Conservation (phyloP, 2,797 vertebrate species). For the Argentina silus region DNA sequence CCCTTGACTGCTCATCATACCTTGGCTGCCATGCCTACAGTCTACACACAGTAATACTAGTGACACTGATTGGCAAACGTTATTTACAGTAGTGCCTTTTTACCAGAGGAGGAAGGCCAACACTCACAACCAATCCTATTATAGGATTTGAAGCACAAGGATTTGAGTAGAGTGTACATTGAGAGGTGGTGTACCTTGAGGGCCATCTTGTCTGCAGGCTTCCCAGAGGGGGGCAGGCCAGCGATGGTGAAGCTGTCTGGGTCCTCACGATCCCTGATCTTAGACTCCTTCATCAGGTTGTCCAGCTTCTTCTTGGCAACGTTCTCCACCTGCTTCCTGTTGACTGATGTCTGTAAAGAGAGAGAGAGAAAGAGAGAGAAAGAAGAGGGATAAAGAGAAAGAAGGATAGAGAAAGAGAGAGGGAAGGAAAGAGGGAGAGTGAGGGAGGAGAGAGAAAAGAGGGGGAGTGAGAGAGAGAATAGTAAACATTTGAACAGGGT, state of each 20-base stretch:
- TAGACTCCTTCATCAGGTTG: conserved; percentile 94
- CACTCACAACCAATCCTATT: too few relatives aligned
- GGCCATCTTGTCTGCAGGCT: conserved; percentile 64
- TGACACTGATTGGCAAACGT: too few relatives aligned
- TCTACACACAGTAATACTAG: not conserved
- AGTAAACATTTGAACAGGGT: not conserved
- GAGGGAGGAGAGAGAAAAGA: not conserved
- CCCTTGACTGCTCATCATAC: not conserved
- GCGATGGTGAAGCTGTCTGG: conserved; percentile 87
- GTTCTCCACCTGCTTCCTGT: conserved; percentile 92
- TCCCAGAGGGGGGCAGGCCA: conserved; percentile 78
- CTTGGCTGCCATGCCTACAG: not conserved
- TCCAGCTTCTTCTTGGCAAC: conserved; percentile 96
- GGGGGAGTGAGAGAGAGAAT: conserved; percentile 11
- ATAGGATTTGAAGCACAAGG: too few relatives aligned
- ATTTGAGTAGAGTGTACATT: not conserved
- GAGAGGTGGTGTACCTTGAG: conserved; percentile 74
- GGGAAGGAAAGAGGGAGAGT: not conserved
- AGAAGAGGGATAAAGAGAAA: not conserved
- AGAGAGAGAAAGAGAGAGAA: not conserved
- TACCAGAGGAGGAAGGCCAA: too few relatives aligned
- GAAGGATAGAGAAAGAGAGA: not conserved
- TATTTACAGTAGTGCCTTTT: too few relatives aligned
- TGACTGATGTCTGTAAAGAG: conserved; percentile 82
- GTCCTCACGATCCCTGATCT: conserved; percentile 93